These are phyloP conservation scores for Denticeps clupeoides DNA, from an alignment of 2,797 vertebrate species.

Conservation along the genomic window DNA sequence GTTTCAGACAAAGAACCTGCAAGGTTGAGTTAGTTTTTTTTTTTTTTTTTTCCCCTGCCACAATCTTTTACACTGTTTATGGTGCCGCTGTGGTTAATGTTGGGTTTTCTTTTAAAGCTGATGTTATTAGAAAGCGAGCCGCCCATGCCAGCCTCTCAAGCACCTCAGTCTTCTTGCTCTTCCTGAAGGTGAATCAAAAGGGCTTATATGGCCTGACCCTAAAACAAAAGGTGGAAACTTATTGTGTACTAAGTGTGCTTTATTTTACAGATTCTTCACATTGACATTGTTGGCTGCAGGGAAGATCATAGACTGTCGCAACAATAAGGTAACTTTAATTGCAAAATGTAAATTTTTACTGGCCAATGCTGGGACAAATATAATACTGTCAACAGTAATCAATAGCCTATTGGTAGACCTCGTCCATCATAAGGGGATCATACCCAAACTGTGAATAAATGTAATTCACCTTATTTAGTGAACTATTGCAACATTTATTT, in stretches of 20 bases:
- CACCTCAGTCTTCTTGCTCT: slow-evolving; percentile 63
- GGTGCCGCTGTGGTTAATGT: background rate
- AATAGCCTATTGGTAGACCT: no score
- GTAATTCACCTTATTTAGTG: no score
- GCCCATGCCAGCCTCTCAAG: slow-evolving; percentile 38
- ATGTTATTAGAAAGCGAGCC: slow-evolving; percentile 39
- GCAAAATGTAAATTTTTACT: no score
- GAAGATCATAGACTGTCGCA: slow-evolving; percentile 57
- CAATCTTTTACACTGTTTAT: no score
- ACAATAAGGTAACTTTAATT: background rate
- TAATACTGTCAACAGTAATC: no score
- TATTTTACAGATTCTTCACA: slow-evolving; percentile 55
- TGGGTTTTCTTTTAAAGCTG: slow-evolving; percentile 30
- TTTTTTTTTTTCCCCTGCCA: no score
- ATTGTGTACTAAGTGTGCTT: background rate
- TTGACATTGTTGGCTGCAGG: slow-evolving; percentile 73
- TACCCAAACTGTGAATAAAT: no score
- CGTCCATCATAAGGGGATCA: no score
- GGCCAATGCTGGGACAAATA: no score
- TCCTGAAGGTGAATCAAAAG: slow-evolving; percentile 58
- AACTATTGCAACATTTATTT: no score
- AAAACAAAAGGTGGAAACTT: background rate
- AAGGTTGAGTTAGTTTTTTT: background rate
- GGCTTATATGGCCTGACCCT: background rate
- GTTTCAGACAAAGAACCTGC: no score